Conservation (phyloP, 2,888 invertebrate species). For the Automeris io region DNA sequence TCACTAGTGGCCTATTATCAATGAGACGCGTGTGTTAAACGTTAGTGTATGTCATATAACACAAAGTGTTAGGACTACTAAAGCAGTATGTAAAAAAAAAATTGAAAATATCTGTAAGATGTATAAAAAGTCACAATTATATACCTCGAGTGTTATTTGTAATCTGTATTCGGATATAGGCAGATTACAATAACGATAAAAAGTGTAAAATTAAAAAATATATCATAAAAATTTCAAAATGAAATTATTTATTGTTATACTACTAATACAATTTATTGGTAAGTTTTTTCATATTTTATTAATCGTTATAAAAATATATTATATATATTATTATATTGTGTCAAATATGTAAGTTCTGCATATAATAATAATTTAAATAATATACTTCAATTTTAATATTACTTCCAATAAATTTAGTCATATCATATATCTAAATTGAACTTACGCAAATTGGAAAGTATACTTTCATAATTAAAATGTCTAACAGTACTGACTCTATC, state of each 20-base stretch:
- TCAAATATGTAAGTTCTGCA: neutral
- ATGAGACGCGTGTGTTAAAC: constrained; percentile 21
- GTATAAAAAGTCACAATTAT: constrained; percentile 43
- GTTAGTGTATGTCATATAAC: constrained; percentile 24
- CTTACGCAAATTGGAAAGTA: no score
- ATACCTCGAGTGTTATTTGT: constrained; percentile 31
- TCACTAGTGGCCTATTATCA: constrained; percentile 33
- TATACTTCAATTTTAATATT: neutral
- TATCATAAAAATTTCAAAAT: constrained; percentile 22
- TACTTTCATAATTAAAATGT: no score
- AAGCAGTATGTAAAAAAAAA: constrained; percentile 30
- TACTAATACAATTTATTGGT: constrained; percentile 40
- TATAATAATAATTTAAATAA: neutral
- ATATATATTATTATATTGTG: neutral
- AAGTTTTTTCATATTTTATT: constrained; percentile 17
- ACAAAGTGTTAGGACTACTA: constrained; percentile 19
- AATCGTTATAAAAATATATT: neutral
- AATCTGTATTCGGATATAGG: constrained; percentile 28
- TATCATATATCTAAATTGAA: no score
- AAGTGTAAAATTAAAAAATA: constrained; percentile 15
- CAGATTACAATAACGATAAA: constrained; percentile 19
- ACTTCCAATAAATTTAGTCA: no score
- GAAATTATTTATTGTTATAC: constrained; percentile 31
- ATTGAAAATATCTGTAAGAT: constrained; percentile 27
- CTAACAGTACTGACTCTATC: no score